Percentiles rank a stretch among this genome's conserved stretches.
phyloP scores from a whole-genome alignment of 2,888 invertebrate species.

The Galeruca laticollis region DNA sequence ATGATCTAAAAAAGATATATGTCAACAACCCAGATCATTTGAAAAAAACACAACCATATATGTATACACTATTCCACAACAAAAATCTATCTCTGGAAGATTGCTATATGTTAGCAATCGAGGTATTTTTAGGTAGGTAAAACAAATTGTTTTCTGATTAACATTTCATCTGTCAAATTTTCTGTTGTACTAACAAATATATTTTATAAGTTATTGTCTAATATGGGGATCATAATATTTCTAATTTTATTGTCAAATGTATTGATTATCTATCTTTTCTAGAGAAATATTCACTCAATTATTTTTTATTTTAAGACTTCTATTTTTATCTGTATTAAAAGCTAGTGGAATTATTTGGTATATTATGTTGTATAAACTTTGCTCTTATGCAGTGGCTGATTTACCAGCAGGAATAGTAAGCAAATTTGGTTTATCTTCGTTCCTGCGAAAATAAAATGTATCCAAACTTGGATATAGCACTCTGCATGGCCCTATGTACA shows the following conservation, averaged over 20 bases:
- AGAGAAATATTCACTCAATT: not conserved
- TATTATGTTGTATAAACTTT: too few species aligned
- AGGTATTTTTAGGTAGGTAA: conserved; percentile 66
- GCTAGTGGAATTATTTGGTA: too few species aligned
- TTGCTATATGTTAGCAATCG: conserved; percentile 68
- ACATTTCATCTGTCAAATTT: not conserved
- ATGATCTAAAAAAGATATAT: conserved; percentile 46
- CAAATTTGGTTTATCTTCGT: too few species aligned
- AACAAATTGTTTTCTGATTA: not conserved
- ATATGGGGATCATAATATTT: too few species aligned
- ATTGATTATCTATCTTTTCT: not conserved
- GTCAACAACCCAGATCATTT: conserved; percentile 46
- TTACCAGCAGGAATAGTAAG: too few species aligned
- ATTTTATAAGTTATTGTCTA: not conserved
- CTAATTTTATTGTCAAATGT: too few species aligned
- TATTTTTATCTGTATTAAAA: too few species aligned
- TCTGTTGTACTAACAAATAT: not conserved
- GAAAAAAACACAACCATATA: conserved; percentile 57
- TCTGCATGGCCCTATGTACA: too few species aligned
- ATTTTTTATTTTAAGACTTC: too few species aligned
- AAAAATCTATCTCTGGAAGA: conserved; percentile 66
- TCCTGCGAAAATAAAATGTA: too few species aligned
- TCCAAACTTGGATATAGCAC: too few species aligned
- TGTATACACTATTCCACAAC: conserved; percentile 63
- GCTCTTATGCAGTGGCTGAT: too few species aligned